Conservation (phyloP, 2,888 invertebrate species). For the Brachynemurus nebulosus region DNA sequence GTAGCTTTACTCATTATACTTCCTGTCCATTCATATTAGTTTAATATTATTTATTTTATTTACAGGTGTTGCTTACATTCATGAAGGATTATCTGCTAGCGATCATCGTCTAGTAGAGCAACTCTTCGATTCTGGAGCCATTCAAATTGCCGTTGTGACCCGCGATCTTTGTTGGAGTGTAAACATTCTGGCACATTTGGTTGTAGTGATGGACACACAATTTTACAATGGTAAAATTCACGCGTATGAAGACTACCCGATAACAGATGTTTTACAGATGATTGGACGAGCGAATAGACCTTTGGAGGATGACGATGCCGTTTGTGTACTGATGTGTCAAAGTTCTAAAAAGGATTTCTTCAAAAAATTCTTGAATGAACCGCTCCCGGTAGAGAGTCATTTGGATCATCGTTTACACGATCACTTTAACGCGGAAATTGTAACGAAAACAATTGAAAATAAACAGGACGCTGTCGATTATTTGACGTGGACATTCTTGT, state of each 20-base stretch:
- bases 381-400: slow-evolving; percentile 94
- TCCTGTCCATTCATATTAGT: no score
- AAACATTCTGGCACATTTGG: slow-evolving; percentile 82
- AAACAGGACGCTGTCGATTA: slow-evolving; percentile 99
- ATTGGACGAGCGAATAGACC: slow-evolving; percentile 92
- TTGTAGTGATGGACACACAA: slow-evolving; percentile 94
- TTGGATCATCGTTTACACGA: slow-evolving; percentile 96
- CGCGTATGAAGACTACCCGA: slow-evolving; percentile 94
- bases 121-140: slow-evolving; percentile 83
- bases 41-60: no score
- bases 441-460: slow-evolving; percentile 98
- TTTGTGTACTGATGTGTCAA: slow-evolving; percentile 94
- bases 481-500: slow-evolving; percentile 97
- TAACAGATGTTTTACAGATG: slow-evolving; percentile 97
- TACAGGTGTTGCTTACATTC: slow-evolving; percentile 95
- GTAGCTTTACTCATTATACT: no score
- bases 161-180: slow-evolving; percentile 88
- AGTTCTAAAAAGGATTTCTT: slow-evolving; percentile 97
- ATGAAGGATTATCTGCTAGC: slow-evolving; percentile 76
- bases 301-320: slow-evolving; percentile 78
- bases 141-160: slow-evolving; percentile 85
- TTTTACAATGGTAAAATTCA: slow-evolving; percentile 62
- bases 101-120: slow-evolving; percentile 89
- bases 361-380: slow-evolving; percentile 94
- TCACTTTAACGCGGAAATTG: slow-evolving; percentile 99